Base-by-base conservation (phyloP, 1,140 invertebrate species). In the Grapholita molesta region DNA sequence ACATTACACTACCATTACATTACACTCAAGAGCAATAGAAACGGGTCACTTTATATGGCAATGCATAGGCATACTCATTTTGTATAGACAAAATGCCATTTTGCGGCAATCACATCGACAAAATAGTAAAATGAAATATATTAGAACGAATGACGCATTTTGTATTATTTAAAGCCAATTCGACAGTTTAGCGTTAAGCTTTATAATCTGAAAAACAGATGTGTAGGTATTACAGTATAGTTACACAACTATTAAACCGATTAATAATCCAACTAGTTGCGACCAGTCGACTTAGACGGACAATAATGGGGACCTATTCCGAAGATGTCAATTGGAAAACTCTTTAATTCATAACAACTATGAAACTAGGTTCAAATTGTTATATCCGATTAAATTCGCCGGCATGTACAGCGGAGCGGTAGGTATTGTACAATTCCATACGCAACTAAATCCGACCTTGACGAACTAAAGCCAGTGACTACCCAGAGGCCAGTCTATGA, bases 401-500 rank as follows among this genome's bases (percentile, higher is more conserved):
- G 9, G 55, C n/a, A 61, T 61, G 24, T 55, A 25, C 53, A 57
- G 9, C 2, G 33, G 15, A 38, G 35, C 15, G n/a, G n/a, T 11
- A 18, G 4, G 42, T 15, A 12, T 61, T 61, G 28, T 28, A n/a
- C 2, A 28, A 18, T 25, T n/a, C 3, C 23, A 25, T 57, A 57
- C 38, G n/a, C 42, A 48, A 48, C 25, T 61, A 57, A 57, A 57
- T 57, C 53, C 21, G 55, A 61, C 55, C 55, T 61, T 61, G 55
- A 30, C 28, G 15, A 52, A 15, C 15, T 61, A 9, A 30, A 11
- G 55, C 28, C 25, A 61, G 24, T 15, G 55, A 28, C 55, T 61
- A 61, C 55, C 55, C 55, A 28, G 25, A 15, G 25, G 25, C 55
- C 53, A 28, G 53, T 25, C 53, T 55, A 55, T 28, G 53, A 83